phyloP scores from a whole-genome alignment of 2,113 vertebrate genomes.

The Anguilla japonica region DNA sequence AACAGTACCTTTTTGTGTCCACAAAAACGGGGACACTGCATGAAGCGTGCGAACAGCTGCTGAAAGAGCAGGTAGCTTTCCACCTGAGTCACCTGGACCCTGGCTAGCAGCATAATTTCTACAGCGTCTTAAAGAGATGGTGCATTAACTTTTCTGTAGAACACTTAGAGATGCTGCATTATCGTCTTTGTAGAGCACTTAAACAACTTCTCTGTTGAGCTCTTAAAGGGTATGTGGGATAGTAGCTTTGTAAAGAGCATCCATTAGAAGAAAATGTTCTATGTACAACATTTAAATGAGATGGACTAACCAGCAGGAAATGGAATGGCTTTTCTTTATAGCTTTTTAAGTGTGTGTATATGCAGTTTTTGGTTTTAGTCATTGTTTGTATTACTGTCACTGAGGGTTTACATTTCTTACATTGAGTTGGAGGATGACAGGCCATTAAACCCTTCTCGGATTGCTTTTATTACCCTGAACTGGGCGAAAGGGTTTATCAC shows the following conservation, averaged over 20 bases:
- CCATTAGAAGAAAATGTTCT: too few species aligned
- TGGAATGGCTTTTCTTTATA: neutral
- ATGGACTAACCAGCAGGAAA: too few species aligned
- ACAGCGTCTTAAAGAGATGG: neutral
- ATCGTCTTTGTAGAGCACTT: too few species aligned
- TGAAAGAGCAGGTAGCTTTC: conserved; percentile 89
- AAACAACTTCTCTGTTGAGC: too few species aligned
- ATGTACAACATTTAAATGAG: too few species aligned
- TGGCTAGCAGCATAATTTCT: neutral
- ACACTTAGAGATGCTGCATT: neutral
- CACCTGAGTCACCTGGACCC: neutral
- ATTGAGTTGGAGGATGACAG: too few species aligned
- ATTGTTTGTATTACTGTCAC: too few species aligned
- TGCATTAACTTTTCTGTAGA: neutral
- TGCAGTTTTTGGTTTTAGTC: too few species aligned
- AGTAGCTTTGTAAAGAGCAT: too few species aligned
- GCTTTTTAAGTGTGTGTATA: neutral
- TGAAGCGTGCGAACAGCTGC: conserved; percentile 93
- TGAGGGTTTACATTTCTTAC: neutral
- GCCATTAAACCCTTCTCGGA: too few species aligned
- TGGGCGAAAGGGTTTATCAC: neutral
- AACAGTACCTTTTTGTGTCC: conserved; percentile 96
- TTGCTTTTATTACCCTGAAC: neutral
- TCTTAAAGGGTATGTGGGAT: too few species aligned
- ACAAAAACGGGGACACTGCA: conserved; percentile 94